A percentile compares a stretch with the other conserved stretches of the same genome.
Evolutionary conservation across 2,888 invertebrate species (phyloP).

Genomic region (Dicycla oo): DNA sequence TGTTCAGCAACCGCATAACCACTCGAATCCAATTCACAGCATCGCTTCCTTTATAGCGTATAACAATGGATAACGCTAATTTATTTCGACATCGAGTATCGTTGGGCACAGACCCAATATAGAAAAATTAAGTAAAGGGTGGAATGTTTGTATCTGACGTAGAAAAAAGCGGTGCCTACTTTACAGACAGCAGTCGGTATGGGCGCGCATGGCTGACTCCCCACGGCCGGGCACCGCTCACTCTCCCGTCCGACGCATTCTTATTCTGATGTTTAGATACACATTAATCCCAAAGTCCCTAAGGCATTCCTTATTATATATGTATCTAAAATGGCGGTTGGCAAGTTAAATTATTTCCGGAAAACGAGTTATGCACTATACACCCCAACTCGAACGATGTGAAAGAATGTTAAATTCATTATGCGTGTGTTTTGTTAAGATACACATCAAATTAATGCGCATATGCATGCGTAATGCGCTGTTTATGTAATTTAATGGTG

Average conservation of each 20-base stretch:
- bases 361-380: slow-evolving; percentile 79
- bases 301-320: slow-evolving; percentile 75
- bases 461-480: slow-evolving; percentile 76
- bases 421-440: slow-evolving; percentile 79
- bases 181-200: slow-evolving; percentile 81
- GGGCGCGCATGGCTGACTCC: slow-evolving; percentile 84
- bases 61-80: slow-evolving; percentile 83
- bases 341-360: slow-evolving; percentile 87
- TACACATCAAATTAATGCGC: slow-evolving; percentile 78
- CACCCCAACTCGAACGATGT: slow-evolving; percentile 75
- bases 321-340: slow-evolving; percentile 80
- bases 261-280: slow-evolving; percentile 88
- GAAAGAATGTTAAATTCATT: slow-evolving; percentile 84
- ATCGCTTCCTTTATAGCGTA: slow-evolving; percentile 73
- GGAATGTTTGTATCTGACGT: slow-evolving; percentile 86
- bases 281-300: slow-evolving; percentile 85
- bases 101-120: slow-evolving; percentile 80
- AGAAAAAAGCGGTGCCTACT: slow-evolving; percentile 82
- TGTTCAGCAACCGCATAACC: slow-evolving; percentile 75
- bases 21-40: slow-evolving; percentile 77
- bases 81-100: slow-evolving; percentile 84
- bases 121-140: slow-evolving; percentile 90
- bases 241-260: slow-evolving; percentile 80
- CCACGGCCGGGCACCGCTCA: slow-evolving; percentile 78
- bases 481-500: slow-evolving; percentile 71